A percentile compares a stretch with the other conserved stretches of the same genome.
Evolutionary conservation across 2,888 invertebrate genomes (phyloP).

Genomic region (Oligia strigilis): DNA sequence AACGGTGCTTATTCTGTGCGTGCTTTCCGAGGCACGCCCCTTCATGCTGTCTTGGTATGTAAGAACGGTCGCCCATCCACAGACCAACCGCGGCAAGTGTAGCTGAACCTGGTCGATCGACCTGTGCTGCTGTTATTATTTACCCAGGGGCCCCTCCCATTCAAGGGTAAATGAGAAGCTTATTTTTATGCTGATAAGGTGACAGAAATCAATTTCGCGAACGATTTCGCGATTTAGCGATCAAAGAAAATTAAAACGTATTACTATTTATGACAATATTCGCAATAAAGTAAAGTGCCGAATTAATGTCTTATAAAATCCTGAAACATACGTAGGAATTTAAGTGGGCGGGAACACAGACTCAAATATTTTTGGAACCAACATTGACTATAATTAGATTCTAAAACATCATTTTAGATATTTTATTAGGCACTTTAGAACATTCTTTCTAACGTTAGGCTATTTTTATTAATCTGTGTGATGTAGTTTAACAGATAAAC

Average conservation of each 20-base stretch:
- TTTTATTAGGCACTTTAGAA: background rate
- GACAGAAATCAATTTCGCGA: no score
- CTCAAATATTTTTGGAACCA: slow-evolving; percentile 10
- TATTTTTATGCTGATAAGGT: no score
- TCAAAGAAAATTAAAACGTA: background rate
- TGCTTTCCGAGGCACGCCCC: no score
- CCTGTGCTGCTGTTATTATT: no score
- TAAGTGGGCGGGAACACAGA: slow-evolving; percentile 6
- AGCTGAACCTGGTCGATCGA: no score
- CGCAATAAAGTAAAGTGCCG: background rate
- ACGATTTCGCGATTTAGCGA: no score
- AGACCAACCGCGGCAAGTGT: no score
- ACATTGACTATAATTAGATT: background rate
- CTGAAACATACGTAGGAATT: slow-evolving; percentile 18
- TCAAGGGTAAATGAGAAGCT: no score
- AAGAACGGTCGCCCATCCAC: no score
- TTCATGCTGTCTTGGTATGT: no score
- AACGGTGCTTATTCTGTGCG: no score
- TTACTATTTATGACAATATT: slow-evolving; percentile 19
- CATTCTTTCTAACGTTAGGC: background rate
- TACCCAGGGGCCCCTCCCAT: no score
- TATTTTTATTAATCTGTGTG: background rate
- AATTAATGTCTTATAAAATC: background rate
- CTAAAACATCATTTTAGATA: slow-evolving; percentile 1
- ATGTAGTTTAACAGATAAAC: background rate